A percentile compares a stretch with the other conserved stretches of the same genome.
Evolutionary conservation across 1,140 invertebrate genomes (phyloP).

Genomic region (Bombus waltoni): DNA sequence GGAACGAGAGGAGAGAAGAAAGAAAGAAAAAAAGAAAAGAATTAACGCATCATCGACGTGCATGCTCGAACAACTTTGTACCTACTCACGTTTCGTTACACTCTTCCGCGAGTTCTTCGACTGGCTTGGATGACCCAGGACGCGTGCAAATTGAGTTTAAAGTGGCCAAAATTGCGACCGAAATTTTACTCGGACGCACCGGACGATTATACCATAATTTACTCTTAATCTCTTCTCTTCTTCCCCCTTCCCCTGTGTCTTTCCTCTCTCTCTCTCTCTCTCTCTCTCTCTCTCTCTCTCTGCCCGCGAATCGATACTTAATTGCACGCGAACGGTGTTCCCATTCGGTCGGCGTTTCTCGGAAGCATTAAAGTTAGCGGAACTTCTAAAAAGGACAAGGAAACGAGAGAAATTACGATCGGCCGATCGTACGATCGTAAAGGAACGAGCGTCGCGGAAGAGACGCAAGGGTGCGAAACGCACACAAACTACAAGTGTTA

Average conservation of each 20-base stretch:
- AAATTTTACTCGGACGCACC: constrained; percentile 10
- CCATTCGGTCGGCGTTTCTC: background rate
- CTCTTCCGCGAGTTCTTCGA: background rate
- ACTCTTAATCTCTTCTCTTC: background rate
- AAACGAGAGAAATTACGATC: background rate
- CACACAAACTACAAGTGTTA: background rate
- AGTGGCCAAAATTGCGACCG: constrained; percentile 22
- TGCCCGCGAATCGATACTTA: constrained; percentile 9
- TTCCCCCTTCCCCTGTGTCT: background rate
- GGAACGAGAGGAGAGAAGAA: background rate
- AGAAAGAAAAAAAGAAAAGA: background rate
- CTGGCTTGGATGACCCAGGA: background rate
- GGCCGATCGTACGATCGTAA: background rate
- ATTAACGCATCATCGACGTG: constrained; percentile 22
- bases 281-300: background rate
- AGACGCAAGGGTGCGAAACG: background rate
- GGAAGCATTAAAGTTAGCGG: constrained; percentile 36
- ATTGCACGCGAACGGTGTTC: constrained; percentile 25
- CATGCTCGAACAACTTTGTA: background rate
- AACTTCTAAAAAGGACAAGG: background rate
- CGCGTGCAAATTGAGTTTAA: constrained; percentile 37
- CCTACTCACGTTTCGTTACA: background rate
- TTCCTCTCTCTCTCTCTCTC: background rate
- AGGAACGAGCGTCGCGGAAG: background rate
- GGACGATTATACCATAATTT: constrained; percentile 23